These are phyloP conservation scores for Myocastor coypus DNA, from an alignment of 2,113 vertebrate species.

Conservation along the genomic window DNA sequence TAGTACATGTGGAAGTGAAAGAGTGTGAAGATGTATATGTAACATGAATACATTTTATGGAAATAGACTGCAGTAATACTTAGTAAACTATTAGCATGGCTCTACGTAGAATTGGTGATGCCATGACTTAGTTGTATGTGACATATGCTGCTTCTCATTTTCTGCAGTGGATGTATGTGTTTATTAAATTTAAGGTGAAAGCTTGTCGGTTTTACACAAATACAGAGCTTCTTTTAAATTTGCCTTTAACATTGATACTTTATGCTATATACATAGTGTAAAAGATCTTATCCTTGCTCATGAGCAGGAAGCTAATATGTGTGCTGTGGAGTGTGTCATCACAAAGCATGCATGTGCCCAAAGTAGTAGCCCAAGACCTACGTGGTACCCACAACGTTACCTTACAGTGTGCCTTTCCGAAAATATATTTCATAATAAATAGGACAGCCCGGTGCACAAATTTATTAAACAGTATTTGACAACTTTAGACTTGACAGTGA, in stretches of 20 bases:
- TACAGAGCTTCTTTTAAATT: not conserved
- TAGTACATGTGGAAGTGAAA: not conserved
- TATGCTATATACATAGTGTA: not conserved
- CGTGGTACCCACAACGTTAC: not conserved
- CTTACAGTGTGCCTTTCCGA: not conserved
- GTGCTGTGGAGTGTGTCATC: not conserved
- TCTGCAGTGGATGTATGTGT: not conserved
- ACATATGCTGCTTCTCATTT: slow-evolving; percentile 17
- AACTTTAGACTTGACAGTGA: not conserved
- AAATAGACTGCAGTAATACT: not conserved
- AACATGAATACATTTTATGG: not conserved
- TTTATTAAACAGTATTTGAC: not conserved
- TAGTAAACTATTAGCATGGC: not conserved
- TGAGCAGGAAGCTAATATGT: not conserved
- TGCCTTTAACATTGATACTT: not conserved
- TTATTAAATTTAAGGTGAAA: slow-evolving; percentile 1
- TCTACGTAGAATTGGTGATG: slow-evolving; percentile 22
- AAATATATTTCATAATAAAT: not conserved
- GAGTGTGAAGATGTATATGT: not conserved
- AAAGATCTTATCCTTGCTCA: not conserved
- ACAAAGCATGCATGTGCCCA: not conserved
- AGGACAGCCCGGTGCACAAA: not conserved
- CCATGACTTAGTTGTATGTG: not conserved
- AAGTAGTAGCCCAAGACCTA: not conserved
- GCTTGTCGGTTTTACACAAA: not conserved